Evolutionary conservation across 2,888 invertebrate species (phyloP).

Genomic region (Fragum fragum): DNA sequence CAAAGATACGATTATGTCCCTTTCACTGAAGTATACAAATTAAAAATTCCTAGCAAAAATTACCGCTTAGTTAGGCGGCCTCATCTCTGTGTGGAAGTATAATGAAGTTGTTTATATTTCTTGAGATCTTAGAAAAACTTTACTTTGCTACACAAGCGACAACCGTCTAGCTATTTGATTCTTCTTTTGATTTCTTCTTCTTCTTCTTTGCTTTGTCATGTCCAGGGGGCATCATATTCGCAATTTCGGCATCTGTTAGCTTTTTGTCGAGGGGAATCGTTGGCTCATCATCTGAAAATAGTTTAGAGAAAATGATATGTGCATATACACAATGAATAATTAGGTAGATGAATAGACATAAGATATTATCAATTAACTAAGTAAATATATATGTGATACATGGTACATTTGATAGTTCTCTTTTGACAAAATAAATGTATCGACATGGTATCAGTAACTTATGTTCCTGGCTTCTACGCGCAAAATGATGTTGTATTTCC

Average conservation of each 20-base stretch:
- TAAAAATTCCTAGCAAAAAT: too few relatives aligned
- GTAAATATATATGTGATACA: too few relatives aligned
- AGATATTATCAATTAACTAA: too few relatives aligned
- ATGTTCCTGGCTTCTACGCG: background rate
- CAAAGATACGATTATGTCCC: too few relatives aligned
- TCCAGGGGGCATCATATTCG: background rate
- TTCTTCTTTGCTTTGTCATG: background rate
- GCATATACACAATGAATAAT: too few relatives aligned
- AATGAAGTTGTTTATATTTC: too few relatives aligned
- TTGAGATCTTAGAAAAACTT: too few relatives aligned
- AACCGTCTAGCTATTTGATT: background rate
- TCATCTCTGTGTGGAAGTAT: too few relatives aligned
- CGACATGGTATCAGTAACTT: background rate
- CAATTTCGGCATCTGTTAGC: constrained; percentile 8
- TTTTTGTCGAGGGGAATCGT: background rate
- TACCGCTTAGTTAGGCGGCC: too few relatives aligned
- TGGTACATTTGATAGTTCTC: background rate
- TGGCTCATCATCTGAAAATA: constrained; percentile 18
- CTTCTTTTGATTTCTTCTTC: constrained; percentile 2
- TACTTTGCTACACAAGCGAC: background rate
- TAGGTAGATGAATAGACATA: background rate
- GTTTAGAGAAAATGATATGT: too few relatives aligned
- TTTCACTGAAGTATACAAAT: too few relatives aligned
- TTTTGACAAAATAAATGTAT: background rate
- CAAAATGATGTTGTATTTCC: too few relatives aligned